Percentiles rank a stretch among this genome's conserved stretches.
Conservation (phyloP, 1,140 invertebrate genomes). For the Pachyrhynchus sulphureomaculatus region DNA sequence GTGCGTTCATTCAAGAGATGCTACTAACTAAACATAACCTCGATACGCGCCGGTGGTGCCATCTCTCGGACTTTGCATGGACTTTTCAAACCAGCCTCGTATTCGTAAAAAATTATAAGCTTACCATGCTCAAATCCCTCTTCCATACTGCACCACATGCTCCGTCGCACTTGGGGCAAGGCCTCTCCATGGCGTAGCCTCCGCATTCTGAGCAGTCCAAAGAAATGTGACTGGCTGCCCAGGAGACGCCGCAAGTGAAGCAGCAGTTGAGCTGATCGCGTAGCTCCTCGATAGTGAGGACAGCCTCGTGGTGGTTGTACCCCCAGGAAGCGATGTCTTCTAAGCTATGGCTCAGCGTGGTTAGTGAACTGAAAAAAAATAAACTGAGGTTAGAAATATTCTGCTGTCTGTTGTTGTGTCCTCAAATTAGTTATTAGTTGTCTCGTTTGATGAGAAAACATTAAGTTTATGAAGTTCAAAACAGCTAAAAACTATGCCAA, state of each 20-base stretch:
- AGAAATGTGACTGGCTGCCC: constrained; percentile 77
- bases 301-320: constrained; percentile 49
- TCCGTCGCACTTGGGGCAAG: constrained; percentile 77
- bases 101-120: constrained; percentile 27
- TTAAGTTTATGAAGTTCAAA: too few relatives aligned
- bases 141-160: constrained; percentile 74
- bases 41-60: too few relatives aligned
- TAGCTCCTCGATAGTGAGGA: constrained; percentile 71
- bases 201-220: constrained; percentile 81
- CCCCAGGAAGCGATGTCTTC: constrained; percentile 46
- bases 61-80: too few relatives aligned
- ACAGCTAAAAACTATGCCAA: too few relatives aligned
- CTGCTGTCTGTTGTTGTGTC: too few relatives aligned
- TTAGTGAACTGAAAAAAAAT: constrained; percentile 44
- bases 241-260: constrained; percentile 80
- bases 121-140: constrained; percentile 74
- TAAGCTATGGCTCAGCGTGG: constrained; percentile 46
- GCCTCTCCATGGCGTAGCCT: constrained; percentile 73
- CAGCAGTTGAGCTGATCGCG: constrained; percentile 71
- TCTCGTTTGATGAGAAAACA: too few relatives aligned
- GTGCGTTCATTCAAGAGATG: too few relatives aligned
- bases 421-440: too few relatives aligned
- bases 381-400: neutral
- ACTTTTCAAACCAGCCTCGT: too few relatives aligned
- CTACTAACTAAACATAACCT: too few relatives aligned